These are phyloP conservation scores for Timandra comae DNA, from an alignment of 2,888 invertebrate genomes.

Conservation along the genomic window DNA sequence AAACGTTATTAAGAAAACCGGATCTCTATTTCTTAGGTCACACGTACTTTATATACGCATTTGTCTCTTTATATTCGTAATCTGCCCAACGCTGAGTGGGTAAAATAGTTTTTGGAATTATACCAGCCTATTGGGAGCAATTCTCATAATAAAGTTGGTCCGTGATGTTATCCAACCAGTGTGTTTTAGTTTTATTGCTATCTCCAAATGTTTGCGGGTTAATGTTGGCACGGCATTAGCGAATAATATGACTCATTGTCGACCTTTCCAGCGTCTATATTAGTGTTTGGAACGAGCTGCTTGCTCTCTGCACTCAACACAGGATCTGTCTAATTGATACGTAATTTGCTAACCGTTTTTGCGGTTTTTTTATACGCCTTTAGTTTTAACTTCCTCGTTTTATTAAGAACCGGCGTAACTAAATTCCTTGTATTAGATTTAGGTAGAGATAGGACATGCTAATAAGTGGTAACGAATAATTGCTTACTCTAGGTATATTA, in stretches of 20 bases:
- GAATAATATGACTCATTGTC: slow-evolving; percentile 51
- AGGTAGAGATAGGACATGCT: too few relatives aligned
- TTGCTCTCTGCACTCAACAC: slow-evolving; percentile 19
- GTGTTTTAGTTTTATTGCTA: slow-evolving; percentile 15
- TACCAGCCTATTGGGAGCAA: too few relatives aligned
- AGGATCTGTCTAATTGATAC: slow-evolving; percentile 38
- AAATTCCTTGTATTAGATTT: too few relatives aligned
- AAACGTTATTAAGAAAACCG: neutral
- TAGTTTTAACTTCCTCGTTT: slow-evolving; percentile 4
- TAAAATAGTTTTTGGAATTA: too few relatives aligned
- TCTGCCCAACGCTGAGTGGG: too few relatives aligned
- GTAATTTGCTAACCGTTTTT: slow-evolving; percentile 13
- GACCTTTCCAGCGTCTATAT: slow-evolving; percentile 66
- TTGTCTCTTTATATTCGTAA: slow-evolving; percentile 5
- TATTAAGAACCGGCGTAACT: neutral
- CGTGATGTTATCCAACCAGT: too few relatives aligned
- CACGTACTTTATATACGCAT: neutral
- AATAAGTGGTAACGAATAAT: too few relatives aligned
- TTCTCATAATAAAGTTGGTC: too few relatives aligned
- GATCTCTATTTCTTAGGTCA: too few relatives aligned
- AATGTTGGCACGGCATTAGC: slow-evolving; percentile 15
- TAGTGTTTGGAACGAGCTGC: slow-evolving; percentile 58
- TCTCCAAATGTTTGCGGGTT: slow-evolving; percentile 14
- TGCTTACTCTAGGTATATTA: too few relatives aligned
- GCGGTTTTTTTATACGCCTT: slow-evolving; percentile 2